phyloP scores from a whole-genome alignment of 2,888 invertebrate genomes.

The Syritta pipiens region DNA sequence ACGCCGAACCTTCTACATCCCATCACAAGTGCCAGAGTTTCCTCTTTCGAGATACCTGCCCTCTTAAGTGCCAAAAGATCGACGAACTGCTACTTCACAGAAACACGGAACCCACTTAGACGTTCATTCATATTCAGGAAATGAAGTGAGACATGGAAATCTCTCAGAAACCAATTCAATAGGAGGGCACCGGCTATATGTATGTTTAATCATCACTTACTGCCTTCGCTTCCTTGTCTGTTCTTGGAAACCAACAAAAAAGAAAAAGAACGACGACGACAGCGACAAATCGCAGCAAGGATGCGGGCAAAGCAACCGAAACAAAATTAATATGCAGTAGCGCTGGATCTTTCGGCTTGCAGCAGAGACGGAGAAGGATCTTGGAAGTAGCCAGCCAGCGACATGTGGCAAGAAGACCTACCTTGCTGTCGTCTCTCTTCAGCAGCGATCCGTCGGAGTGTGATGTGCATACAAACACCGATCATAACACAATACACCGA shows the following conservation, averaged over 20 bases:
- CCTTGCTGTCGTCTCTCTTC: conserved; percentile 24
- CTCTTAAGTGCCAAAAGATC: conserved; percentile 50
- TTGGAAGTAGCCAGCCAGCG: conserved; percentile 36
- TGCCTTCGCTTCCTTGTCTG: conserved; percentile 38
- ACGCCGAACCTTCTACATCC: neutral
- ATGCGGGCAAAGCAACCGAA: conserved; percentile 54
- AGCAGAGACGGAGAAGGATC: conserved; percentile 20
- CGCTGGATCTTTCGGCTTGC: conserved; percentile 8
- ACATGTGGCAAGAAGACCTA: conserved; percentile 48
- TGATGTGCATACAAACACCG: conserved; percentile 60
- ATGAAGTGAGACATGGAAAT: conserved; percentile 46
- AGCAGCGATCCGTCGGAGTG: conserved; percentile 30
- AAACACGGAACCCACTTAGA: conserved; percentile 21
- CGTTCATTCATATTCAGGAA: conserved; percentile 43
- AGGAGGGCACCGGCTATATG: too few relatives aligned
- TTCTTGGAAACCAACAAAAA: conserved; percentile 37
- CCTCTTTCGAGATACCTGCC: conserved; percentile 1
- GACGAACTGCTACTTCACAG: conserved; percentile 29
- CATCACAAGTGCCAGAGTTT: conserved; percentile 21
- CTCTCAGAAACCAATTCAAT: conserved; percentile 8
- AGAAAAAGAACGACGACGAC: conserved; percentile 26
- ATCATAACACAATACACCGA: conserved; percentile 55
- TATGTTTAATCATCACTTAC: conserved; percentile 50
- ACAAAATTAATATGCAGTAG: conserved; percentile 26
- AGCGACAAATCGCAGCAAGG: conserved; percentile 44